Conservation (phyloP, 2,888 invertebrate genomes). For the Ectemnius continuus region DNA sequence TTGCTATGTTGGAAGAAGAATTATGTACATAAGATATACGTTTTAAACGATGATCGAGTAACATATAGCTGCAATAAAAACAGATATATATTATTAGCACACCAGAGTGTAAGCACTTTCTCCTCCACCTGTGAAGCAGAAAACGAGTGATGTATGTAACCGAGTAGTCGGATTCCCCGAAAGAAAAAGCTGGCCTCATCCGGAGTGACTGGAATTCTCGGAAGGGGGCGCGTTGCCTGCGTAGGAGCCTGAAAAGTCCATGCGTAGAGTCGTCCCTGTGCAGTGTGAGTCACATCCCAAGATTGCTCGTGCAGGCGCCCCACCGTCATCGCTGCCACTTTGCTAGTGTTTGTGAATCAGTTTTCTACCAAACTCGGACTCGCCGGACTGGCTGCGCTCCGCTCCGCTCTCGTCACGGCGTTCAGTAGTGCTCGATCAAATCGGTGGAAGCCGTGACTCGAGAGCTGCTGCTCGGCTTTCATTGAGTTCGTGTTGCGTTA, state of each 20-base stretch:
- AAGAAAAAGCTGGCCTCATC: not conserved
- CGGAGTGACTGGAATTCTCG: not conserved
- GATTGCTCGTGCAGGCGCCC: slow-evolving; percentile 59
- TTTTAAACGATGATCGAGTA: slow-evolving; percentile 35
- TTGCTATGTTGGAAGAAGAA: slow-evolving; percentile 34
- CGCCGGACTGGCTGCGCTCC: slow-evolving; percentile 19
- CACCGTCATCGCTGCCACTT: slow-evolving; percentile 44
- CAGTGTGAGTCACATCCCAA: slow-evolving; percentile 60
- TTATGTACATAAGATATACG: slow-evolving; percentile 36
- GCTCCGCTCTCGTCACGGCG: slow-evolving; percentile 1
- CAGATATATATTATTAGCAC: slow-evolving; percentile 46
- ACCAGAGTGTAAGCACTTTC: not conserved
- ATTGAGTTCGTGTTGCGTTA: slow-evolving; percentile 9
- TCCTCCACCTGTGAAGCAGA: not conserved
- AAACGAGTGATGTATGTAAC: not conserved
- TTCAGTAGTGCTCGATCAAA: slow-evolving; percentile 43
- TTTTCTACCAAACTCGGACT: slow-evolving; percentile 49
- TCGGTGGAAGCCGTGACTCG: slow-evolving; percentile 26
- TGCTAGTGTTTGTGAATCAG: slow-evolving; percentile 49
- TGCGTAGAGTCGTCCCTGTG: slow-evolving; percentile 48
- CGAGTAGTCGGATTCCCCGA: not conserved
- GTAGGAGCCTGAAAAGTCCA: slow-evolving; percentile 26
- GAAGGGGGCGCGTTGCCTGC: not conserved
- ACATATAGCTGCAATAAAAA: slow-evolving; percentile 37
- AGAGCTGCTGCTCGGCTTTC: slow-evolving; percentile 19